Evolutionary conservation across 2,797 vertebrate genomes (phyloP).

Genomic region (Lophotriccus pileatus): DNA sequence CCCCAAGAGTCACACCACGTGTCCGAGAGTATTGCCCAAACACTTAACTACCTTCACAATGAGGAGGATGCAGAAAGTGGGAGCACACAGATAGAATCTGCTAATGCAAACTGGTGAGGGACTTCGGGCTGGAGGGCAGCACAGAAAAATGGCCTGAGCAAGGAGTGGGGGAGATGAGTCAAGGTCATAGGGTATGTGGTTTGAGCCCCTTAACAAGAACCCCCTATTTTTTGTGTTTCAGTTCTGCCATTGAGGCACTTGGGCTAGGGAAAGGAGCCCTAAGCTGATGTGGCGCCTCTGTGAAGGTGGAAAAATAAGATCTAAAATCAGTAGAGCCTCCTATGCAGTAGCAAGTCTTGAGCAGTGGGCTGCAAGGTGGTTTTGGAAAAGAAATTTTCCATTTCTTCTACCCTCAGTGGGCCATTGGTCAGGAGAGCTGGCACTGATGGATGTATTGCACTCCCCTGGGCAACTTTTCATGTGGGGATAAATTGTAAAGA

Average conservation of each 20-base stretch:
- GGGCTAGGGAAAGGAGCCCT: background rate
- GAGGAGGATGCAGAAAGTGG: background rate
- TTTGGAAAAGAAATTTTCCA: background rate
- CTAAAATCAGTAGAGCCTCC: background rate
- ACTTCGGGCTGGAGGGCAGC: background rate
- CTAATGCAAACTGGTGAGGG: background rate
- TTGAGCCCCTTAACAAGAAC: accelerated
- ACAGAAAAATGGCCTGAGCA: accelerated
- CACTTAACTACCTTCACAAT: background rate
- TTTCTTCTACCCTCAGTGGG: background rate
- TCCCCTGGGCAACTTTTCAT: background rate
- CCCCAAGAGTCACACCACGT: background rate
- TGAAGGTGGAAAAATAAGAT: background rate
- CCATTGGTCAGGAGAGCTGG: background rate
- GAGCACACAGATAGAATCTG: background rate
- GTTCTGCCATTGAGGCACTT: background rate
- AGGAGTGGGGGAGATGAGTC: background rate
- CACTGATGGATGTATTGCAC: background rate
- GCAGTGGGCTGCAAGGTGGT: background rate
- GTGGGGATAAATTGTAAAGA: background rate
- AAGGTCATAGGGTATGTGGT: accelerated
- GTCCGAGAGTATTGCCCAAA: background rate
- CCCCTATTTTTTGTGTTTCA: background rate
- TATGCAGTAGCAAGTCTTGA: background rate
- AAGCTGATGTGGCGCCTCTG: background rate